These are phyloP conservation scores for Glaucidium brasilianum DNA, from an alignment of 2,113 vertebrate genomes.

Conservation along the genomic window DNA sequence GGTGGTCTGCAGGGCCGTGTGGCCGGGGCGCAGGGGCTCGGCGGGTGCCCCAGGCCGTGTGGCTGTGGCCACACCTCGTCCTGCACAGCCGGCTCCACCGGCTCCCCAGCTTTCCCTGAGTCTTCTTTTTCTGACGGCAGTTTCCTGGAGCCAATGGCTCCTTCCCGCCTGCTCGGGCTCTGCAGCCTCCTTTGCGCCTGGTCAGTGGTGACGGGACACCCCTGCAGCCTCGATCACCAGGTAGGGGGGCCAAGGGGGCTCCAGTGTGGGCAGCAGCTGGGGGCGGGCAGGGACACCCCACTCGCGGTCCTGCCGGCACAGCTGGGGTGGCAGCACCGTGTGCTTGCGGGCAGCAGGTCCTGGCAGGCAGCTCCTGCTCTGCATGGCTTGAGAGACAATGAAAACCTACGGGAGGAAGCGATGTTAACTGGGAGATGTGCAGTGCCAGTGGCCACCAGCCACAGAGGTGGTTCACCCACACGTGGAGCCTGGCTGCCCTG, in stretches of 20 bases:
- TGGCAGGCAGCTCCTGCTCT: neutral
- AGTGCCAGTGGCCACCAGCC: neutral
- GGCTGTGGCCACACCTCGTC: neutral
- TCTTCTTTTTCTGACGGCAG: neutral
- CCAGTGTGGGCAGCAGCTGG: rapidly evolving
- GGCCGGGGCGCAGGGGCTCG: rapidly evolving
- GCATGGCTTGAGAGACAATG: rapidly evolving
- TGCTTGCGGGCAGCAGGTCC: neutral
- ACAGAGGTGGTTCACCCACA: neutral
- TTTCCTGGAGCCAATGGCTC: conserved; percentile 51
- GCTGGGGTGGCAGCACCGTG: rapidly evolving
- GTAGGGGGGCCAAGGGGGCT: neutral
- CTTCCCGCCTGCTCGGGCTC: neutral
- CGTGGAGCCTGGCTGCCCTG: neutral
- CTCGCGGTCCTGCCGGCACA: neutral
- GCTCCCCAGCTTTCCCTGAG: neutral
- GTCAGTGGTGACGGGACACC: neutral
- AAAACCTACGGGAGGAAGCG: rapidly evolving
- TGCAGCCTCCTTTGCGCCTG: conserved; percentile 29
- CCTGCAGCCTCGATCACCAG: conserved; percentile 18
- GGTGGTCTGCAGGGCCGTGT: neutral
- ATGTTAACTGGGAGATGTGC: neutral
- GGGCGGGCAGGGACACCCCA: neutral
- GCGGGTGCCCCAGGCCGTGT: rapidly evolving
- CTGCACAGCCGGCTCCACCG: neutral